Conservation (phyloP, 2,888 invertebrate genomes). For the Heteromyza rotundicornis region DNA sequence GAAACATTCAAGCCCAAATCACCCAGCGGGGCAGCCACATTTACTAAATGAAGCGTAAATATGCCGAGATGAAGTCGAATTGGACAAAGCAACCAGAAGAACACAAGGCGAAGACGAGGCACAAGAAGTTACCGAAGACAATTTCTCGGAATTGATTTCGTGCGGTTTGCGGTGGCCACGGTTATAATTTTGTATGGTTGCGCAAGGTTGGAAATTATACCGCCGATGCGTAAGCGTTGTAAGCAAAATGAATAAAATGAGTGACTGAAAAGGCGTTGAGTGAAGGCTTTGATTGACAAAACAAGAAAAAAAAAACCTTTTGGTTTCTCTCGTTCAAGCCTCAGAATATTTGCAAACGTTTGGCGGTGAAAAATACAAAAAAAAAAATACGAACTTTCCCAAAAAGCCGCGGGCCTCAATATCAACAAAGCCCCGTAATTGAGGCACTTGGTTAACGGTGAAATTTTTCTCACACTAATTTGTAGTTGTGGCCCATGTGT, state of each 20-base stretch:
- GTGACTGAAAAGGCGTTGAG: background rate
- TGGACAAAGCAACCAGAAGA: slow-evolving; percentile 8
- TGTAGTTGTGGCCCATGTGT: too few relatives aligned
- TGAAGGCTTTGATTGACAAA: too few relatives aligned
- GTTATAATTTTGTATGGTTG: background rate
- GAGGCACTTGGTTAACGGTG: too few relatives aligned
- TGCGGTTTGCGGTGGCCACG: slow-evolving; percentile 41
- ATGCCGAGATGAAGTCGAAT: too few relatives aligned
- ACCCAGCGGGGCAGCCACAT: slow-evolving; percentile 10
- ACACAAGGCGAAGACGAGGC: slow-evolving; percentile 15
- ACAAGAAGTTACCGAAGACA: slow-evolving; percentile 32
- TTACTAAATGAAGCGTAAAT: slow-evolving; percentile 39
- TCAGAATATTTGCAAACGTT: too few relatives aligned
- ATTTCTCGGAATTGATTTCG: slow-evolving; percentile 56
- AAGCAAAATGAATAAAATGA: background rate
- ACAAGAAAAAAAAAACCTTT: too few relatives aligned
- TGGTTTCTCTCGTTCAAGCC: too few relatives aligned
- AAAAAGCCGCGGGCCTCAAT: too few relatives aligned
- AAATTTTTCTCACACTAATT: too few relatives aligned
- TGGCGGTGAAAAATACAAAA: too few relatives aligned
- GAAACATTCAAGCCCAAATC: slow-evolving; percentile 5
- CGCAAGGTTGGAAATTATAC: background rate
- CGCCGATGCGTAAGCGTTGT: background rate
- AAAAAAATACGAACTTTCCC: too few relatives aligned
- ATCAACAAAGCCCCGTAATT: too few relatives aligned